Base-by-base conservation (phyloP, 1,140 invertebrate species). In the Eueides isabella region DNA sequence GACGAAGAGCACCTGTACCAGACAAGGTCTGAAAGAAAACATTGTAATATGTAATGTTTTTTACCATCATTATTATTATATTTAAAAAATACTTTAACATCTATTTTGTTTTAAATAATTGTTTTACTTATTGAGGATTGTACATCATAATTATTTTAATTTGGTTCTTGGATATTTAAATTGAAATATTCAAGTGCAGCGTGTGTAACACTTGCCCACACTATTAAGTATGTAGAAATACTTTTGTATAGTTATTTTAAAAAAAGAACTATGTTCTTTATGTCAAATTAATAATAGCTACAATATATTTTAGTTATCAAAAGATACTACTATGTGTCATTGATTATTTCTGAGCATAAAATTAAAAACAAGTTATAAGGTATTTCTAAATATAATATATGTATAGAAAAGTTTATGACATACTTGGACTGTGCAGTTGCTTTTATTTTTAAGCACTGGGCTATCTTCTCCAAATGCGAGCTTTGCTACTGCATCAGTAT, bases 1-100 rank as follows among this genome's bases (percentile, higher is more conserved):
- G 95, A 75, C 97, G 95, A 2, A 99, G 93, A n/a, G 99, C 97
- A 41, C 99, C 99, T 64, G 99, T 99, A 67, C 99, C 99, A 81
- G 98, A 99, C 76, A 99, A 97, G 67, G 97, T 96, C 95, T 80
- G 9, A 35, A 48, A 16, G 2, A 63, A 30, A 31, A 28, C n/a
- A 2, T 11, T n/a, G n/a, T 6, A n/a, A 44, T 44, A 44, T 9
- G n/a, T 7, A 44, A 0, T 19, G 4, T n/a, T 14, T 14, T 41
- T 41, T 41, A 19, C 7, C 7, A n/a, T n/a, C 6, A 0, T 7
- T 44, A 44, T 44, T 19, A 44, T 35, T 38, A 9, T 16, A 38
- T 16, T 38, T 38, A 5, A 38, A 38, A 38, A 38, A 38, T 1
- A 14, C 4, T 38, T 38, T 33, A 33, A 33, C 7, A n/a, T n/a